Base-by-base conservation (phyloP, 35 echinoderm and acorn worm species). In the Chiridota heheva region DNA sequence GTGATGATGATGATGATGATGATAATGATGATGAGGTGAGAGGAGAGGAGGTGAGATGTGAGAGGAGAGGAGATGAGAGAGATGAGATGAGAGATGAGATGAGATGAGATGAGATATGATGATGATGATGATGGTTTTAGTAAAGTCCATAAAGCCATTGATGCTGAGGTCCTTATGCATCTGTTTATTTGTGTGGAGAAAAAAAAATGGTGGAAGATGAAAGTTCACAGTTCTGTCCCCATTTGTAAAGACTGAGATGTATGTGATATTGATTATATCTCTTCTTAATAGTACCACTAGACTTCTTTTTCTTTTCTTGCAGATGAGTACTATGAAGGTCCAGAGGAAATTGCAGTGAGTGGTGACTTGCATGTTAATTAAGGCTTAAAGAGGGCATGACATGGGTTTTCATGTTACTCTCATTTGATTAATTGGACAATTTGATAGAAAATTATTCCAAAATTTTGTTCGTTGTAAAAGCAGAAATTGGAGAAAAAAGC, bases 281-380 rank as follows among this genome's bases (percentile, higher is more conserved):
- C 13, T 27, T 59, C 40, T 40, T 7, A 30, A 27, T 36, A 27
- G 20, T 13, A 43, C 36, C 7, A 34, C 17, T 65, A 15, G 28
- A 26, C 13, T 86, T 53, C 41, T 73, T 53, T 65, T 35, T 53
- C 44, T 42, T 43, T 46, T 55, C 48, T 18, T 33, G 3, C 53
- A 98, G 95, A 60, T 44, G 89, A 98, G 63, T 98, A 98, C 76
- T 44, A 84, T 82, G 95, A 98, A 35, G 86, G 80, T 16, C 95
- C 95, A 58, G 88, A 98, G 46, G 95, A 98, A 87, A 84, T 92
- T 81, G 16, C 33, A 49, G 93, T 97, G 63, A 73, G 93, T 78
- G 39, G n/a, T 73, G 33, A 62, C 8, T 29, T 1, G 31, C 1
- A 15, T 48, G 33, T n/a, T 15, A 12, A 10, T 60, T 31, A 17